Evolutionary conservation across 2,113 vertebrate species (phyloP).

Genomic region (Sebastes fasciatus): DNA sequence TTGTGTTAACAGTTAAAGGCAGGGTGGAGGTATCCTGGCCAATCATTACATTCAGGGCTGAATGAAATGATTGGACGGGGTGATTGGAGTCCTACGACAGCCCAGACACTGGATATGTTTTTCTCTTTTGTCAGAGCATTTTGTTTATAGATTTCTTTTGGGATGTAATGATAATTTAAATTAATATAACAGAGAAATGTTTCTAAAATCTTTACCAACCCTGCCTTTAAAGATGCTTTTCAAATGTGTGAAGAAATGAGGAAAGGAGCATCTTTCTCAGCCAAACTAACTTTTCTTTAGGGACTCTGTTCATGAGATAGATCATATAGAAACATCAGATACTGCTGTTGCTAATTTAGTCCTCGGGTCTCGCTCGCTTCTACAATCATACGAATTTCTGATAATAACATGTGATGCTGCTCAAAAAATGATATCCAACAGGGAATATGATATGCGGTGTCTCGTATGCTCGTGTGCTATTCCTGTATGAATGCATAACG

Average conservation of each 20-base stretch:
- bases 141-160: no score
- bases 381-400: not conserved
- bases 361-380: not conserved
- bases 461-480: constrained; percentile 14
- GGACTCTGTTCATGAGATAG: not conserved
- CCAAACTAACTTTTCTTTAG: not conserved
- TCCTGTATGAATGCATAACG: constrained; percentile 53
- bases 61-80: no score
- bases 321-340: not conserved
- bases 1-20: constrained; percentile 10
- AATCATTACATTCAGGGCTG: no score
- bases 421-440: not conserved
- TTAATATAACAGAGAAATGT: no score
- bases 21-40: no score
- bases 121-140: no score
- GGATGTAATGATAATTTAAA: no score
- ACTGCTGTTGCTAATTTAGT: constrained; percentile 2
- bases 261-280: not conserved
- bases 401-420: constrained; percentile 22
- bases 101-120: no score
- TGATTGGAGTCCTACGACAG: no score
- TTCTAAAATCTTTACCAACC: no score
- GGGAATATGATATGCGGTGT: constrained; percentile 12
- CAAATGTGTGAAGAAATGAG: not conserved
- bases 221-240: not conserved